Conservation (phyloP, 2,113 vertebrate genomes). For the Lepidothrix coronata region DNA sequence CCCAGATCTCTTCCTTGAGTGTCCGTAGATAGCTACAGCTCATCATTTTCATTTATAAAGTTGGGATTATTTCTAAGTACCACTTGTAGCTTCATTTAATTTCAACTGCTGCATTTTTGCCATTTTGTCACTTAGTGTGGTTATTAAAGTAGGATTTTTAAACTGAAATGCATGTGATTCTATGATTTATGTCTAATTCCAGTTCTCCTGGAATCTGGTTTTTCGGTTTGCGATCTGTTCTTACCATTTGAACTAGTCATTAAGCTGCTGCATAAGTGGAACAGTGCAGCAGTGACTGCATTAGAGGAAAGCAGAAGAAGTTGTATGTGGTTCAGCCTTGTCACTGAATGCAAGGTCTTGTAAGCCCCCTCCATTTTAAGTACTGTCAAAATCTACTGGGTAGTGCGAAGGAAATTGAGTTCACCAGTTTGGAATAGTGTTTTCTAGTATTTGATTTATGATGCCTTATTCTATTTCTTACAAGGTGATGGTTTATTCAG, state of each 20-base stretch:
- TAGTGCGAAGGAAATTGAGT: neutral
- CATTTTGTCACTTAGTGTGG: neutral
- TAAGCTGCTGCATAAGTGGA: neutral
- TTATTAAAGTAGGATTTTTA: neutral
- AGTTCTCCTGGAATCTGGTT: neutral
- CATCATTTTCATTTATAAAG: neutral
- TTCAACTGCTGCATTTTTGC: neutral
- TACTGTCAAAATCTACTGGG: neutral
- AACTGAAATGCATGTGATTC: neutral
- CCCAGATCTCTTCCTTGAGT: neutral
- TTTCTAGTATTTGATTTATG: neutral
- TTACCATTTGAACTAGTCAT: neutral
- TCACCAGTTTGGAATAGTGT: neutral
- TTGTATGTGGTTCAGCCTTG: neutral
- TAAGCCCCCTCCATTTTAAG: neutral
- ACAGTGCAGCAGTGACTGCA: neutral
- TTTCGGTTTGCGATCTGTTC: neutral
- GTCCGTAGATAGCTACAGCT: neutral
- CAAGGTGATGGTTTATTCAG: neutral
- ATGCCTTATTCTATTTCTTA: neutral
- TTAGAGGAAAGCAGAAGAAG: neutral
- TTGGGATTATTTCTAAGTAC: neutral
- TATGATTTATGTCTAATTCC: neutral
- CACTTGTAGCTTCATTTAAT: neutral
- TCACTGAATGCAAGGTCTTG: neutral